Base-by-base conservation (phyloP, 2,888 invertebrate genomes). In the Homarus gammarus region DNA sequence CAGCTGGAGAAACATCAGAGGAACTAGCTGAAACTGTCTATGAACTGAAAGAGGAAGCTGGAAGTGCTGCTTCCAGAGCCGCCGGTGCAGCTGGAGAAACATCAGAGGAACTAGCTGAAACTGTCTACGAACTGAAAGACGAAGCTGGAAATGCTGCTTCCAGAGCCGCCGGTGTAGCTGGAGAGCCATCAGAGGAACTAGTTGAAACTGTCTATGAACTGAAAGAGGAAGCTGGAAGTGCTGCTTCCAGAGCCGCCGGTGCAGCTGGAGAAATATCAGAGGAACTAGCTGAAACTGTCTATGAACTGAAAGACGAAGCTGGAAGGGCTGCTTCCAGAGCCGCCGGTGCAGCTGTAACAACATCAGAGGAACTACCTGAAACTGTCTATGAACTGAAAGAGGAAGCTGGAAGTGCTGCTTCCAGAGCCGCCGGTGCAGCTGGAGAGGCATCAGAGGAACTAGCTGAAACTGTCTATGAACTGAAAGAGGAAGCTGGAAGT, bases 391-490 rank as follows among this genome's bases (percentile, higher is more conserved):
- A n/a, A n/a, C n/a, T n/a, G n/a, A n/a, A n/a, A n/a, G n/a, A n/a
- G n/a, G n/a, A n/a, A n/a, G n/a, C n/a, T n/a, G n/a, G n/a, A n/a
- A n/a, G n/a, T n/a, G n/a, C n/a, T n/a, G n/a, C n/a, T n/a, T n/a
- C n/a, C 33, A 31, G 22, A 6, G 91, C 31, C 44, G 89, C 51
- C 51, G 78, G 84, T 92, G 92, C 44, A 86, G 93, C 92, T 36
- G 93, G 92, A 84, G 93, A 92, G 92, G 93, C 93, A 84, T 88
- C 72, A 44, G 6, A 44, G 12, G 44, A 44, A 92, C 92, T 38
- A 89, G 90, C 84, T 92, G 92, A 84, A 92, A 91, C 92, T 93
- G 91, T 90, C 92, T 92, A 79, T 92, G 93, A 83, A 93, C 93
- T 33, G 92, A 92, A 31, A 91, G 89, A 49, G 92, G 92, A 27